Base-by-base conservation (phyloP, 1,140 invertebrate genomes). In the Leptestheria dahalacensis region DNA sequence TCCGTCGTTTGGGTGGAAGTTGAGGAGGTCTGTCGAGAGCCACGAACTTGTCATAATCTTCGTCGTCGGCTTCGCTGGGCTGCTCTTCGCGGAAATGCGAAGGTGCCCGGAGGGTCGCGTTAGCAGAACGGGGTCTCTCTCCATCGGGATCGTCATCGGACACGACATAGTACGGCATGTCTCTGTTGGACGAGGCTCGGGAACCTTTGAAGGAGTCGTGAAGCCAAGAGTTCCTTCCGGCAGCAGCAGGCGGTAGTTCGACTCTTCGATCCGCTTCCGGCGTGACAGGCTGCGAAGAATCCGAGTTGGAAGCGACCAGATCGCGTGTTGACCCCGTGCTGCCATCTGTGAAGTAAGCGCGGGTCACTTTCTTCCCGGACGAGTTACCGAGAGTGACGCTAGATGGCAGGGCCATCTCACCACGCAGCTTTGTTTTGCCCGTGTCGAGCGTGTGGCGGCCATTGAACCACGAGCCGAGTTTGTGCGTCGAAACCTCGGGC, bases 391-490 rank as follows among this genome's bases (percentile, higher is more conserved):
- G 26, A 28, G 53, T 55, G 58, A 28, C 41, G 51, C 24, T 60
- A 20, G 18, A 18, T 33, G n/a, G 61, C 26, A 57, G 48, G 41
- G 61, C 56, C 54, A 52, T 29, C 18, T 58, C 53, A 23, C 21
- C 20, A 18, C 54, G 54, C 4, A 23, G 20, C 21, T 62, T 57
- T 9, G 48, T 47, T 1, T 25, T 58, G 33, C 6, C 33, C 33
- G 33, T 41, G 49, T 28, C 33, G 3, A 60, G 18, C 9, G 61
- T 60, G 47, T 62, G 47, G 21, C 61, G 61, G 2, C 61, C 61
- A 18, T 46, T 62, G 48, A 62, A 57, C 61, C 61, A 62, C 1
- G 61, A 49, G 10, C 61, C 56, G 10, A 62, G 55, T n/a, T 62
- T 62, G 50, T 60, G 58, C 10, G 58, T 60, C 20, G 58, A 48